A percentile compares a stretch with the other conserved stretches of the same genome.
phyloP scores from a whole-genome alignment of 2,888 invertebrate genomes.

The Busseola fusca region DNA sequence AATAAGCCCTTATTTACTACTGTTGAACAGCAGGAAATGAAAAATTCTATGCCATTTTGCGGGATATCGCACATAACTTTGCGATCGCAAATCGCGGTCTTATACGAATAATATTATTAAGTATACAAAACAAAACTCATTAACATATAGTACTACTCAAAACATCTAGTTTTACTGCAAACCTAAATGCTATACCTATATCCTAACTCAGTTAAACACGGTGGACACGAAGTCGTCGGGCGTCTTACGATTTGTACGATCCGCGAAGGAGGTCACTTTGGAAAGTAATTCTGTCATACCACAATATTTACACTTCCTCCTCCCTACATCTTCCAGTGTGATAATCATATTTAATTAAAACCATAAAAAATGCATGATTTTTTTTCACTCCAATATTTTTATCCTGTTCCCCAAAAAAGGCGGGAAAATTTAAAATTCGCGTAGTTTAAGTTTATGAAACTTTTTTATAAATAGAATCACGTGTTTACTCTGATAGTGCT shows the following conservation, averaged over 20 bases:
- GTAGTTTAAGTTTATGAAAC: neutral
- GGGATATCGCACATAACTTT: slow-evolving; percentile 11
- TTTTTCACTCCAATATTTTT: neutral
- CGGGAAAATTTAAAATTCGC: slow-evolving; percentile 63
- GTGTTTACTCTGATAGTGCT: slow-evolving; percentile 33
- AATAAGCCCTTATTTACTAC: neutral
- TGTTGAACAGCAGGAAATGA: neutral
- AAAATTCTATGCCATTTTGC: neutral
- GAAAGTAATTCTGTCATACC: slow-evolving; percentile 70
- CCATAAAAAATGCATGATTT: neutral
- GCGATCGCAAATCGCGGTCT: neutral
- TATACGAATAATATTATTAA: no score
- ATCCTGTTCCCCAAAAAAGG: slow-evolving; percentile 46
- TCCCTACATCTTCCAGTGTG: neutral
- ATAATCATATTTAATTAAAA: neutral
- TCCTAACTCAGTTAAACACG: slow-evolving; percentile 5
- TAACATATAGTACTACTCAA: neutral
- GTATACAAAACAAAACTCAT: neutral
- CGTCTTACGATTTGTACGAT: slow-evolving; percentile 35
- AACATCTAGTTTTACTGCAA: slow-evolving; percentile 3
- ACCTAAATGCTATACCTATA: neutral
- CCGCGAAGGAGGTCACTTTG: slow-evolving; percentile 78
- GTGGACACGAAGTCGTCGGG: slow-evolving; percentile 37
- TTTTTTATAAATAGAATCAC: slow-evolving; percentile 21
- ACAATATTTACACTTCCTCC: slow-evolving; percentile 46